These are phyloP conservation scores for Eospalax fontanierii DNA, from an alignment of 2,797 vertebrate species.

Conservation along the genomic window DNA sequence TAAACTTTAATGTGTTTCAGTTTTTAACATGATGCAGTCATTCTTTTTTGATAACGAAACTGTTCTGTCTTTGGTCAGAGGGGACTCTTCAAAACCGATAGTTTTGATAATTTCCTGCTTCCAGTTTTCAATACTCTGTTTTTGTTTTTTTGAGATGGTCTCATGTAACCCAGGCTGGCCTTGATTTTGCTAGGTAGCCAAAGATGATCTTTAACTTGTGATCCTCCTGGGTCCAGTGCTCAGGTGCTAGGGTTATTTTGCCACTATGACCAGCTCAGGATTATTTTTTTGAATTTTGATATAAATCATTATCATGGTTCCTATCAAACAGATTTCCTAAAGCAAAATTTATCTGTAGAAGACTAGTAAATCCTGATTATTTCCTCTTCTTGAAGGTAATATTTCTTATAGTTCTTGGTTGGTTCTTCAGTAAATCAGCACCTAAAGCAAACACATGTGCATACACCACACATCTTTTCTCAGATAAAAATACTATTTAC, in stretches of 20 bases:
- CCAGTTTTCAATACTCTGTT: constrained; percentile 21
- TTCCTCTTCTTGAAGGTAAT: neutral
- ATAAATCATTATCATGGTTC: neutral
- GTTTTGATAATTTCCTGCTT: constrained; percentile 15
- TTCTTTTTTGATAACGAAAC: neutral
- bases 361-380: neutral
- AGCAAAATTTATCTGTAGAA: neutral
- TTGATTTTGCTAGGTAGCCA: neutral
- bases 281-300: neutral
- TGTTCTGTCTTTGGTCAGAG: constrained; percentile 14
- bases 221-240: neutral
- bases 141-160: neutral
- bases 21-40: neutral
- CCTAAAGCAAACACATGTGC: neutral
- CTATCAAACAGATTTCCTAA: neutral
- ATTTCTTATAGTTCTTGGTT: constrained; percentile 23
- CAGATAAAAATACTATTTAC: neutral
- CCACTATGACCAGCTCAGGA: neutral
- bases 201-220: neutral
- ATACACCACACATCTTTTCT: neutral
- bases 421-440: neutral
- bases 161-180: neutral
- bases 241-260: neutral
- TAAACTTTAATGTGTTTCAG: constrained; percentile 59
- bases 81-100: neutral